Evolutionary conservation across 2,888 invertebrate genomes (phyloP), one percentile per base, ranked within the genome.

Genomic region (Pycnomerus fuliginosus): DNA sequence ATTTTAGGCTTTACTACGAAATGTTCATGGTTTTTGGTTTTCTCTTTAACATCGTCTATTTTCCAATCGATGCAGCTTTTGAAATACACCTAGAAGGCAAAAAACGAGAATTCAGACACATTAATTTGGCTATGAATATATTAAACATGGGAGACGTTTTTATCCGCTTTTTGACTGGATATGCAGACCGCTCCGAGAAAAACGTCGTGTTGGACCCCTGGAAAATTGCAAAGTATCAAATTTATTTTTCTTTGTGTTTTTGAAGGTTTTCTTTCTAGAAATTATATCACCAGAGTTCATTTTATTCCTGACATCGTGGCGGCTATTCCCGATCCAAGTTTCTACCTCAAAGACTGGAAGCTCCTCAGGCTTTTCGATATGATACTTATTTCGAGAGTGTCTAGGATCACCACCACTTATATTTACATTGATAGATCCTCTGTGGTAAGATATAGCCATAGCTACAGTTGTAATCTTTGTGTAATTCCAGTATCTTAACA

Each of bases 91-190:
- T 7, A 7, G 5, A 20, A 7, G 20, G 7, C 20, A 4, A 4
- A 7, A 20, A 20, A 20, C 7, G 7, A 4, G n/a, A 34, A n/a
- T 64, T 29, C 65, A 69, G n/a, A n/a, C n/a, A n/a, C n/a, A n/a
- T n/a, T n/a, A n/a, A n/a, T n/a, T n/a, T n/a, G n/a, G n/a, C n/a
- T n/a, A n/a, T 55, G 33, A 7, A 7, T 20, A 20, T 20, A 7
- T 20, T 4, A n/a, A 7, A 32, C 13, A 12, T 39, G 10, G n/a
- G 27, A 2, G 34, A 41, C 11, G 34, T 41, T 12, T 1, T 27
- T 3, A 20, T 41, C 11, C 33, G 27, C 7, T 41, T 41, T 20
- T 34, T 16, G 3, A 41, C 41, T 13, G 41, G 41, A 17, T 33
- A 28, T 14, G 8, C 22, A 5, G 28, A 33, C n/a, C 16, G 28